Conservation (phyloP, 1,140 invertebrate species). For the Delia radicum region DNA sequence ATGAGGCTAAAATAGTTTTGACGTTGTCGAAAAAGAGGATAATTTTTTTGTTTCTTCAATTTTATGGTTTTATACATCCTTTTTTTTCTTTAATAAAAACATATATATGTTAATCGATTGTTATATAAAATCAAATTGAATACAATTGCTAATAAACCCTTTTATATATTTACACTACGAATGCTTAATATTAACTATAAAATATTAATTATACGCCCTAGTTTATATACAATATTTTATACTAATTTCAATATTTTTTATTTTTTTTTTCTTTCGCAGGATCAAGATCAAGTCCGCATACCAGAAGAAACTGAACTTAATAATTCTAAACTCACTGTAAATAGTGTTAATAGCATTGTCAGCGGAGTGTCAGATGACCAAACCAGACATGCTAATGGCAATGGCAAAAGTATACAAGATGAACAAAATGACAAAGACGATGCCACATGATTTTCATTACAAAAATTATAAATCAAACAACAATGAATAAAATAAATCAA, state of each 20-base stretch:
- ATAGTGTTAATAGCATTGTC: conserved; percentile 18
- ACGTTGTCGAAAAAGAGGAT: too few species aligned
- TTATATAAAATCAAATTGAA: too few species aligned
- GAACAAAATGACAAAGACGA: conserved; percentile 31
- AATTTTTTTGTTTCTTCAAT: too few species aligned
- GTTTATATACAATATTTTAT: neutral
- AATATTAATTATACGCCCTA: neutral
- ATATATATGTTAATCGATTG: too few species aligned
- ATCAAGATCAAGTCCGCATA: conserved; percentile 48
- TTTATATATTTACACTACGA: neutral
- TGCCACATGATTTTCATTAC: conserved; percentile 36
- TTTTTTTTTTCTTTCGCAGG: conserved; percentile 30
- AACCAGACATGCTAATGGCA: conserved; percentile 37
- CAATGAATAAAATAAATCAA: neutral
- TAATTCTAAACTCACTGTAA: conserved; percentile 44
- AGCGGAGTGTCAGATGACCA: conserved; percentile 28
- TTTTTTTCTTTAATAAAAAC: too few species aligned
- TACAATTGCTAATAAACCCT: too few species aligned
- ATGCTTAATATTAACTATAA: neutral
- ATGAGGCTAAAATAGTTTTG: too few species aligned
- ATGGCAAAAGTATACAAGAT: conserved; percentile 32
- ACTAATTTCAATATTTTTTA: conserved; percentile 15
- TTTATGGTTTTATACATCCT: too few species aligned
- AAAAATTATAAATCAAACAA: neutral
- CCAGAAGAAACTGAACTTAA: conserved; percentile 52